These are phyloP conservation scores for Anagrus nilaparvatae DNA, from an alignment of 1,140 invertebrate genomes.

Conservation along the genomic window DNA sequence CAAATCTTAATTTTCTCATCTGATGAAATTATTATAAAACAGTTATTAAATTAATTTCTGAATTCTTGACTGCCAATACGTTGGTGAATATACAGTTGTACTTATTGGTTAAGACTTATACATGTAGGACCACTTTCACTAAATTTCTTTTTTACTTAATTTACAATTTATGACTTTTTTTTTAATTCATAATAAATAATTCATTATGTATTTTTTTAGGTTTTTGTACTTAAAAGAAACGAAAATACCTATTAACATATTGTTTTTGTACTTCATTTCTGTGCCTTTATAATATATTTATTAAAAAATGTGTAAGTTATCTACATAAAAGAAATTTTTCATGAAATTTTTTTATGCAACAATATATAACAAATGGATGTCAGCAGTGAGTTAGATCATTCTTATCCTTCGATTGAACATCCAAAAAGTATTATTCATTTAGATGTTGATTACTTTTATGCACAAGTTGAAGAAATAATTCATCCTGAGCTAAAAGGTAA, in stretches of 20 bases:
- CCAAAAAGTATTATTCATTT: constrained; percentile 60
- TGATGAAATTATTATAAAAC: too few relatives aligned
- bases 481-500: constrained; percentile 52
- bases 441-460: constrained; percentile 73
- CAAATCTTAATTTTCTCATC: too few relatives aligned
- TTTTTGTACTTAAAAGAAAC: background rate
- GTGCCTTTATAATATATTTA: too few relatives aligned
- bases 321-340: background rate
- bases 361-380: constrained; percentile 29
- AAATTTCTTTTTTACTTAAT: too few relatives aligned
- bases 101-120: too few relatives aligned
- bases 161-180: too few relatives aligned
- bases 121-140: too few relatives aligned
- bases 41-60: too few relatives aligned
- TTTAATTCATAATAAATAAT: constrained; percentile 8
- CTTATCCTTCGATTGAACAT: constrained; percentile 36
- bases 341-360: constrained; percentile 7
- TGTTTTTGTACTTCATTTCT: too few relatives aligned
- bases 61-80: too few relatives aligned
- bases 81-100: too few relatives aligned
- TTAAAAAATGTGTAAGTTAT: background rate
- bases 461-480: constrained; percentile 67
- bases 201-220: background rate
- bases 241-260: too few relatives aligned
- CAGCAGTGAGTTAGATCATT: constrained; percentile 26